Conservation (phyloP, 2,888 invertebrate genomes). For the Onthophagus sagittarius region DNA sequence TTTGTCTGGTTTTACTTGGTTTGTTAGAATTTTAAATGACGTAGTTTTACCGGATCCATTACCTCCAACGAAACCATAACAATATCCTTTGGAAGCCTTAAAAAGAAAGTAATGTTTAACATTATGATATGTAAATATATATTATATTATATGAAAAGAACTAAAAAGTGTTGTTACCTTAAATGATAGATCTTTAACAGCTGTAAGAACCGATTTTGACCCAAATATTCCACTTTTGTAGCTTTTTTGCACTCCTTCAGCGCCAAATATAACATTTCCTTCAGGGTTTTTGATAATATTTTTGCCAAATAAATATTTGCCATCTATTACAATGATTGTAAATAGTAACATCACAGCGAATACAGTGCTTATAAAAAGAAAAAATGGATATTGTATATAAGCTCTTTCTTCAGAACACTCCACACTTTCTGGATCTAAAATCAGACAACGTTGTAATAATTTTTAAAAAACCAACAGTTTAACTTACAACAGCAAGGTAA, state of each 20-base stretch:
- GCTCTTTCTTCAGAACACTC: no score
- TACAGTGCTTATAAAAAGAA: no score
- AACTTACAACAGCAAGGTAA: slow-evolving; percentile 43
- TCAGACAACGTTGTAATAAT: not conserved
- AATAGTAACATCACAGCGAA: no score
- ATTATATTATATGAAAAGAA: no score
- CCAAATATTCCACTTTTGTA: not conserved
- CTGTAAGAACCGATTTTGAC: no score
- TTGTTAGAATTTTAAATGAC: slow-evolving; percentile 80
- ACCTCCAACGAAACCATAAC: slow-evolving; percentile 80
- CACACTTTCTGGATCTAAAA: no score
- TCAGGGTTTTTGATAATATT: not conserved
- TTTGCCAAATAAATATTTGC: no score
- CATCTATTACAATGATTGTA: no score
- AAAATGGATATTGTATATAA: no score
- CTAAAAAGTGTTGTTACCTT: no score
- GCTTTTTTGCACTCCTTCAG: not conserved
- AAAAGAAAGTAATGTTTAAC: slow-evolving; percentile 52
- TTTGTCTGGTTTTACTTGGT: slow-evolving; percentile 47
- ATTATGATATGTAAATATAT: no score
- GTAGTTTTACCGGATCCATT: slow-evolving; percentile 85
- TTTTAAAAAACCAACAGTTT: not conserved
- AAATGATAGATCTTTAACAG: no score
- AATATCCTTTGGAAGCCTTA: slow-evolving; percentile 66
- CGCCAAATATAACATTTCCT: not conserved